Evolutionary conservation across 1,140 invertebrate species (phyloP).

Genomic region (Drosophila ananassae): DNA sequence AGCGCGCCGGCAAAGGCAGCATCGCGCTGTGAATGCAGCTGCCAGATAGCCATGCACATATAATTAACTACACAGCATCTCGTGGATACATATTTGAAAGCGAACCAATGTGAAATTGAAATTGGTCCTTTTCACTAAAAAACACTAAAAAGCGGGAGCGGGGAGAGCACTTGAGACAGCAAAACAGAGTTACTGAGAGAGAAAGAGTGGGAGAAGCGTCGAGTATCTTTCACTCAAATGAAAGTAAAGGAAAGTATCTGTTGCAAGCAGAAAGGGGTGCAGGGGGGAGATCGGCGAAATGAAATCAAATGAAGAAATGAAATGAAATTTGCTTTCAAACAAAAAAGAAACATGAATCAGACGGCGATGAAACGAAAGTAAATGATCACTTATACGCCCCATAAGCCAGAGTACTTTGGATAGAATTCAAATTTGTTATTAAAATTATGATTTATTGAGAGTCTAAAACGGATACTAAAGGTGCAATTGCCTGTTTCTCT

Average conservation of each 20-base stretch:
- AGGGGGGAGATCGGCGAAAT: slow-evolving; percentile 42
- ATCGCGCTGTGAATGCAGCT: slow-evolving; percentile 33
- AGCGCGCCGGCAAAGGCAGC: slow-evolving; percentile 11
- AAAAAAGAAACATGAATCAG: slow-evolving; percentile 44
- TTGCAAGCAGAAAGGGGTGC: slow-evolving; percentile 15
- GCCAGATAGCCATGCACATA: slow-evolving; percentile 47
- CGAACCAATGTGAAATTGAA: slow-evolving; percentile 68
- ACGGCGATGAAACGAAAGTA: slow-evolving; percentile 5
- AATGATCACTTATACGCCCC: neutral
- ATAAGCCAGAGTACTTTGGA: neutral
- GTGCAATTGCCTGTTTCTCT: neutral
- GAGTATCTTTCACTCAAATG: slow-evolving; percentile 80
- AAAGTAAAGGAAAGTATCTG: slow-evolving; percentile 78
- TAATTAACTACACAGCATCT: slow-evolving; percentile 66
- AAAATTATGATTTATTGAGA: neutral
- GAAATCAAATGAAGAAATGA: slow-evolving; percentile 82
- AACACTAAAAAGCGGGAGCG: slow-evolving; percentile 65
- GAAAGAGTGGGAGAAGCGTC: slow-evolving; percentile 6
- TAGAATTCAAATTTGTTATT: neutral
- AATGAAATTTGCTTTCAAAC: slow-evolving; percentile 81
- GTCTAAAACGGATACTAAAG: neutral
- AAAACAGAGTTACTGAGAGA: neutral
- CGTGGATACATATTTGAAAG: slow-evolving; percentile 67
- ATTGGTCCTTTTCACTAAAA: slow-evolving; percentile 76
- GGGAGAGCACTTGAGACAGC: slow-evolving; percentile 14